phyloP scores from a whole-genome alignment of 2,113 vertebrate species.

The Bufo gargarizans region DNA sequence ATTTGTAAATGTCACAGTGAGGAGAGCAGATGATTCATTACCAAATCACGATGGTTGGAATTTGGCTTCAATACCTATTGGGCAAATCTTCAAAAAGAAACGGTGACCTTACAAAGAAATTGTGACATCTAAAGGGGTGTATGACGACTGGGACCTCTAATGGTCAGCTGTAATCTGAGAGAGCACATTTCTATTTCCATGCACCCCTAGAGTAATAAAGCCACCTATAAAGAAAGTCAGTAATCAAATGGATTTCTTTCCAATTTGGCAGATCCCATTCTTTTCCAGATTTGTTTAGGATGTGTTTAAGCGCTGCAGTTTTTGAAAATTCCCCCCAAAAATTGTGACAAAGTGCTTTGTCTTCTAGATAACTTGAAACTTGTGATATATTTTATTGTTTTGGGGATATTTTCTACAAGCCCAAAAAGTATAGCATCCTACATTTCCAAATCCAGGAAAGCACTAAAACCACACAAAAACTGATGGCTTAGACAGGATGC shows the following conservation, averaged over 20 bases:
- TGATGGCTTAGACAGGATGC: too few relatives aligned
- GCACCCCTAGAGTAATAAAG: background rate
- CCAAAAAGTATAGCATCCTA: too few relatives aligned
- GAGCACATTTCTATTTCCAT: background rate
- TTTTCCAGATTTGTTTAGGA: background rate
- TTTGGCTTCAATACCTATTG: background rate
- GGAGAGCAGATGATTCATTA: background rate
- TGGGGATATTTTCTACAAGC: too few relatives aligned
- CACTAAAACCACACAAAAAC: too few relatives aligned
- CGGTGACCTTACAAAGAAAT: background rate
- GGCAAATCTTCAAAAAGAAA: slow-evolving; percentile 4
- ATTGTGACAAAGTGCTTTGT: too few relatives aligned
- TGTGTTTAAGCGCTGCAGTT: background rate
- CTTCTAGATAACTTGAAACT: too few relatives aligned
- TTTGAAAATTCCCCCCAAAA: background rate
- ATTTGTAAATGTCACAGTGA: slow-evolving; percentile 28
- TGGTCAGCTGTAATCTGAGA: background rate
- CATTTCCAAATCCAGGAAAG: too few relatives aligned
- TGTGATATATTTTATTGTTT: too few relatives aligned
- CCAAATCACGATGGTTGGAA: background rate
- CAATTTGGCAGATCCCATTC: background rate
- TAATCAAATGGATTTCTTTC: background rate
- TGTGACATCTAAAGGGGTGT: background rate
- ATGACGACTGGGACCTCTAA: background rate
- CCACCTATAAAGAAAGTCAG: background rate